Evolutionary conservation across 2,888 invertebrate genomes (phyloP).

Genomic region (Blastobasis lacticolella): DNA sequence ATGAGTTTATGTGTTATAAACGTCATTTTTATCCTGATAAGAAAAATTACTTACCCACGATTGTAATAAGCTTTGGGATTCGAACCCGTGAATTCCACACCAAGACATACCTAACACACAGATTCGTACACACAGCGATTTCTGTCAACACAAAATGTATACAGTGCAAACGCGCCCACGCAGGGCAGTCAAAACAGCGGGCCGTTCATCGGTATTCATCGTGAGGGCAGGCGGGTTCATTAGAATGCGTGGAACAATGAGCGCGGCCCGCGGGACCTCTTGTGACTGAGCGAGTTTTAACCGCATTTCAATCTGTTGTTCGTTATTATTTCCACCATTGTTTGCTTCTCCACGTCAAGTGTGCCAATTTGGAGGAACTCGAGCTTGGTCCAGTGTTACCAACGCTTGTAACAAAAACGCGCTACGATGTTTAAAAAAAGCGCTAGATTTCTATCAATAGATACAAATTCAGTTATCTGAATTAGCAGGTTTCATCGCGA

Average conservation of each 20-base stretch:
- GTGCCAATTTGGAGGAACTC: neutral
- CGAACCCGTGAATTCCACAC: neutral
- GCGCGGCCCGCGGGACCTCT: conserved; percentile 43
- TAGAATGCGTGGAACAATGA: conserved; percentile 64
- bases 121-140: neutral
- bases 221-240: conserved; percentile 48
- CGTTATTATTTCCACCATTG: conserved; percentile 47
- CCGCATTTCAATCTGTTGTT: conserved; percentile 59
- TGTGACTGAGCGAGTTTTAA: conserved; percentile 48
- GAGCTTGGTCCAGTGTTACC: too few relatives aligned
- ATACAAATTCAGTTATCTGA: too few relatives aligned
- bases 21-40: too few relatives aligned
- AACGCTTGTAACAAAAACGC: too few relatives aligned
- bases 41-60: too few relatives aligned
- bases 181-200: conserved; percentile 25
- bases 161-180: conserved; percentile 29
- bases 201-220: conserved; percentile 60
- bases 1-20: too few relatives aligned
- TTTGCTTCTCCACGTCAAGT: conserved; percentile 22
- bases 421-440: too few relatives aligned
- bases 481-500: too few relatives aligned
- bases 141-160: conserved; percentile 11
- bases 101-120: neutral
- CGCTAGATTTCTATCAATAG: too few relatives aligned
- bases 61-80: neutral